These are phyloP conservation scores for Pseudanteris insignis DNA, from an alignment of 2,888 invertebrate genomes.

Conservation along the genomic window DNA sequence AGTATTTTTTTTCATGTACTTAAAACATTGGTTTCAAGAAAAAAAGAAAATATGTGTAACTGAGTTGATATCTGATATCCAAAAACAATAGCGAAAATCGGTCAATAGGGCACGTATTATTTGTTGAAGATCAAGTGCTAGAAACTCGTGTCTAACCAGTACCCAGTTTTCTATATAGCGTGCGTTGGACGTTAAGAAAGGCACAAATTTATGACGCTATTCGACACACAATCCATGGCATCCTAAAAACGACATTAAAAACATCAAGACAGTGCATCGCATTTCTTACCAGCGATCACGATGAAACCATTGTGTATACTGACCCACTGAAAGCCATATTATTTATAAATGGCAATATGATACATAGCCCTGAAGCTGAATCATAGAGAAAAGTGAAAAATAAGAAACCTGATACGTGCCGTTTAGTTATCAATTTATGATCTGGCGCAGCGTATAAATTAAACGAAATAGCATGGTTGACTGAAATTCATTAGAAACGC, in stretches of 20 bases:
- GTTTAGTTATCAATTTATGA: conserved; percentile 37
- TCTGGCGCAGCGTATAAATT: conserved; percentile 22
- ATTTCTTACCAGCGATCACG: conserved; percentile 29
- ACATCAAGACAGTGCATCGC: conserved; percentile 32
- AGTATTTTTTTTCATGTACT: too few relatives aligned
- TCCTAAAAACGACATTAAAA: conserved; percentile 32
- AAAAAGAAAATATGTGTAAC: too few relatives aligned
- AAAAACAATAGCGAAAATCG: too few relatives aligned
- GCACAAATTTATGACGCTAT: conserved; percentile 43
- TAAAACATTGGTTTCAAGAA: too few relatives aligned
- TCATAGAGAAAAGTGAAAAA: conserved; percentile 18
- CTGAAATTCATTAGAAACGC: conserved; percentile 26
- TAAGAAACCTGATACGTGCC: conserved; percentile 30
- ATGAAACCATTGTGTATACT: conserved; percentile 26
- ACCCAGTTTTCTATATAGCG: conserved; percentile 23
- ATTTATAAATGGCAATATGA: conserved; percentile 16
- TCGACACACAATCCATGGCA: conserved; percentile 42
- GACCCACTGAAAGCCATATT: conserved; percentile 36
- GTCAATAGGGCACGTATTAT: too few relatives aligned
- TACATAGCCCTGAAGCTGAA: conserved; percentile 13
- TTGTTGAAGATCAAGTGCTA: too few relatives aligned
- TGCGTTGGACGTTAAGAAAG: conserved; percentile 31
- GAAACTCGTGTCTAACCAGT: too few relatives aligned
- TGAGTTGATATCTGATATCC: too few relatives aligned
- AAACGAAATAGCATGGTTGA: conserved; percentile 16